A percentile compares a stretch with the other conserved stretches of the same genome.
Evolutionary conservation across 1,140 invertebrate genomes (phyloP).

Genomic region (Littorina saxatilis): DNA sequence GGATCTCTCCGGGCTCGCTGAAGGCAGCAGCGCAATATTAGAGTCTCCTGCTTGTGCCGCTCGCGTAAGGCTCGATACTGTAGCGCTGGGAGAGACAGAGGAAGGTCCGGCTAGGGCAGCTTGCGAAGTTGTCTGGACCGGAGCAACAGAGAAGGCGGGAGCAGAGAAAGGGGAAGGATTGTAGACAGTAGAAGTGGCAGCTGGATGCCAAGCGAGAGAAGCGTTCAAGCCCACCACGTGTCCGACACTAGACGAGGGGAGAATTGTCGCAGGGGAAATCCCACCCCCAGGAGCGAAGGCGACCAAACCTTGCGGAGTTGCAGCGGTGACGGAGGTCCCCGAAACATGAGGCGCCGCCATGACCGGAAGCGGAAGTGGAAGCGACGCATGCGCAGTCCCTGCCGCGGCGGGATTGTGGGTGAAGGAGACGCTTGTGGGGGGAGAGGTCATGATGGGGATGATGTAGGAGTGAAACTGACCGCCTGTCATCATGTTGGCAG

Average conservation of each 20-base stretch:
- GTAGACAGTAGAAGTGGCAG: slow-evolving; percentile 39
- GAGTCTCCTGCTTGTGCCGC: neutral
- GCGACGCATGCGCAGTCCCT: neutral
- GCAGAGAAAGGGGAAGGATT: neutral
- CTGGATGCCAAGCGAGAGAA: slow-evolving; percentile 43
- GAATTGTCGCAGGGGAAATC: neutral
- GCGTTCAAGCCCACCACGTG: slow-evolving; percentile 79
- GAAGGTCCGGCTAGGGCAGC: neutral
- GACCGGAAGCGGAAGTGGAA: neutral
- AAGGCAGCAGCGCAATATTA: neutral
- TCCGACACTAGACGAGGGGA: slow-evolving; percentile 78
- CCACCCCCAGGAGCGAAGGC: neutral
- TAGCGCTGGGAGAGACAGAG: neutral
- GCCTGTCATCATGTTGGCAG: slow-evolving; percentile 56
- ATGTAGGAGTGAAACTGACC: slow-evolving; percentile 50
- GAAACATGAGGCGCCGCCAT: neutral
- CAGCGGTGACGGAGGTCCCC: neutral
- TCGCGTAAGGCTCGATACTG: neutral
- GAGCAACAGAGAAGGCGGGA: neutral
- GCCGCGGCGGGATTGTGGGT: slow-evolving; percentile 15
- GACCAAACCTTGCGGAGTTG: neutral
- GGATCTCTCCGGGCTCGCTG: neutral
- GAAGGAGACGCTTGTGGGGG: slow-evolving; percentile 5
- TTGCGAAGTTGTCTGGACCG: neutral
- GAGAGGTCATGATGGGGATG: slow-evolving; percentile 46